Conservation (phyloP, 2,797 vertebrate species). For the Alfaro cultratus region DNA sequence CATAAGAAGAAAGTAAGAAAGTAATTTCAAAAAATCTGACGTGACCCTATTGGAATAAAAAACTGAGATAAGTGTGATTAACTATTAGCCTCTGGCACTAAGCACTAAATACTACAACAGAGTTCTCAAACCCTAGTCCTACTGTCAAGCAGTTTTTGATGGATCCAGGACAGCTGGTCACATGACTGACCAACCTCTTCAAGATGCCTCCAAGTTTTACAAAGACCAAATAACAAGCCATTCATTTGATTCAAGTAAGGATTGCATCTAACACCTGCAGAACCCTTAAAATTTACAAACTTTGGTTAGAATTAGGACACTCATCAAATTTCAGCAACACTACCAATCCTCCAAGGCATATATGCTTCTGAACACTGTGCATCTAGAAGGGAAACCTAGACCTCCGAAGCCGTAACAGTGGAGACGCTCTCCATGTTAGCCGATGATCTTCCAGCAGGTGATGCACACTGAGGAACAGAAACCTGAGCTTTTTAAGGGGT, state of each 20-base stretch:
- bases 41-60: not conserved
- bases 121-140: no score
- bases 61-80: not conserved
- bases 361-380: not conserved
- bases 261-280: no score
- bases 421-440: not conserved
- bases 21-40: not conserved
- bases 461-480: not conserved
- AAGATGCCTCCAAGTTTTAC: no score
- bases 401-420: not conserved
- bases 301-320: not conserved
- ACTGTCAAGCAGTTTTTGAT: no score
- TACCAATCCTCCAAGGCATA: not conserved
- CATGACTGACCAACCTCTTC: no score
- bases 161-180: no score
- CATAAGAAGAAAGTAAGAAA: not conserved
- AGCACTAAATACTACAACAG: not conserved
- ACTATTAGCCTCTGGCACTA: not conserved
- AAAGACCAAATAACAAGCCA: not conserved
- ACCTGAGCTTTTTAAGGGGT: not conserved
- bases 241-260: not conserved
- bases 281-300: not conserved
- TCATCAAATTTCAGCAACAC: not conserved
- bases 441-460: not conserved
- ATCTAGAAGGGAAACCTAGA: not conserved